Conservation (phyloP, 2,113 vertebrate species). For the Anas platyrhynchos region DNA sequence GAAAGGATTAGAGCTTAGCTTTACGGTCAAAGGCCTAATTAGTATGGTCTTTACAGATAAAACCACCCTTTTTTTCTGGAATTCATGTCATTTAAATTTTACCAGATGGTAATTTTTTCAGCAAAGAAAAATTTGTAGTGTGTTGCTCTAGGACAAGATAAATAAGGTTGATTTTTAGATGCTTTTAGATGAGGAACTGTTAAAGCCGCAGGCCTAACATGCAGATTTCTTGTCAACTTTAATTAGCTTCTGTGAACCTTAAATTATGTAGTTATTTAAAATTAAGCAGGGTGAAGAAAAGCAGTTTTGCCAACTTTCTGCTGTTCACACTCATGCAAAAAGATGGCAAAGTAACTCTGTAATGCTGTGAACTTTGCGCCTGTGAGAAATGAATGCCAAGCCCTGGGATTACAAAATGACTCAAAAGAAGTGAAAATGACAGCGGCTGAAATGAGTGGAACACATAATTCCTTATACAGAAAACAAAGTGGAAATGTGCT, state of each 20-base stretch:
- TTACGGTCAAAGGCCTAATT: neutral
- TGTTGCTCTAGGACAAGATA: slow-evolving; percentile 20
- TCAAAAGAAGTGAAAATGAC: neutral
- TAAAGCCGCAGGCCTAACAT: slow-evolving; percentile 45
- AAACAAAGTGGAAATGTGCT: neutral
- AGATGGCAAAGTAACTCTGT: neutral
- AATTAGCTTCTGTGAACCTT: slow-evolving; percentile 8
- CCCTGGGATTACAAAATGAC: neutral
- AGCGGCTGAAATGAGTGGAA: neutral
- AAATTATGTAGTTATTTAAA: slow-evolving; percentile 22
- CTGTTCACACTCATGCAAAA: neutral
- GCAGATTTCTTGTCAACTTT: slow-evolving; percentile 41
- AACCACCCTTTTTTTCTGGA: neutral
- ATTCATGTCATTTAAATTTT: neutral
- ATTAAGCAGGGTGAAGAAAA: slow-evolving; percentile 19
- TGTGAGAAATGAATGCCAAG: neutral
- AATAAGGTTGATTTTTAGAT: slow-evolving; percentile 30
- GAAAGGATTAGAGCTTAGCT: neutral
- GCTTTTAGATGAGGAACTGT: slow-evolving; percentile 24
- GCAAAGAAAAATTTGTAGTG: neutral
- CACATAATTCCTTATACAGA: neutral
- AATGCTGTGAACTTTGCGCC: neutral
- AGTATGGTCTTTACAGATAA: neutral
- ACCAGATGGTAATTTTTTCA: slow-evolving; percentile 35
- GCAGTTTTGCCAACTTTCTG: slow-evolving; percentile 7